Evolutionary conservation across 2,888 invertebrate species (phyloP), one percentile per base, ranked within the genome.

Genomic region (Busseola fusca): DNA sequence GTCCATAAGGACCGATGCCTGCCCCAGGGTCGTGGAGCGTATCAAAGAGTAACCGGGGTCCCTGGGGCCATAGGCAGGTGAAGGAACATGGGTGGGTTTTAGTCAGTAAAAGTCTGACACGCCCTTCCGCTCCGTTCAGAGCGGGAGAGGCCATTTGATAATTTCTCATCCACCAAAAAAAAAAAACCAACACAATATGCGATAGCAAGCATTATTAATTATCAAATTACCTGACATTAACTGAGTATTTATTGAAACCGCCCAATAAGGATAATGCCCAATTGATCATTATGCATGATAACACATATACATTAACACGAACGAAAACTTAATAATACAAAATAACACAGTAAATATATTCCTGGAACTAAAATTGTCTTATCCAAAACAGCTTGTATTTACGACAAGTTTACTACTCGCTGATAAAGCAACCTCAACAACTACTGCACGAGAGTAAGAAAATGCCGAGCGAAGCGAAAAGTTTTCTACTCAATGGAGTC

Each of bases 401-500:
- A 21, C 21, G 42, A 37, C 12, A 37, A 69, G 7, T 64, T 30
- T 40, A 60, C 37, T 50, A 69, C 6, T 54, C 25, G 9, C 14
- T 67, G n/a, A 65, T 52, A 57, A 66, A 64, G 18, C n/a, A 64
- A 64, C 57, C 34, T 37, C 34, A 68, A 62, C n/a, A 30, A 34
- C 62, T 54, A 37, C 62, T 54, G 69, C 30, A 62, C 34, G 57
- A 48, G 65, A 69, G 62, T 62, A 68, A 77, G 63, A 68, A 73
- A 77, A 68, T 59, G 63, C 66, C 64, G 59, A 50, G 4, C 25
- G n/a, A 58, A 67, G 60, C 57, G 64, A 56, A 74, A 65, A 67
- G 37, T 67, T 54, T 65, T 69, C 67, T 62, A 50, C 67, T 80
- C 77, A 54, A 65, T 73, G 50, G 52, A 69, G 42, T 60, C 73